phyloP scores from a whole-genome alignment of 2,888 invertebrate genomes.

The Lasioglossum figueresi region DNA sequence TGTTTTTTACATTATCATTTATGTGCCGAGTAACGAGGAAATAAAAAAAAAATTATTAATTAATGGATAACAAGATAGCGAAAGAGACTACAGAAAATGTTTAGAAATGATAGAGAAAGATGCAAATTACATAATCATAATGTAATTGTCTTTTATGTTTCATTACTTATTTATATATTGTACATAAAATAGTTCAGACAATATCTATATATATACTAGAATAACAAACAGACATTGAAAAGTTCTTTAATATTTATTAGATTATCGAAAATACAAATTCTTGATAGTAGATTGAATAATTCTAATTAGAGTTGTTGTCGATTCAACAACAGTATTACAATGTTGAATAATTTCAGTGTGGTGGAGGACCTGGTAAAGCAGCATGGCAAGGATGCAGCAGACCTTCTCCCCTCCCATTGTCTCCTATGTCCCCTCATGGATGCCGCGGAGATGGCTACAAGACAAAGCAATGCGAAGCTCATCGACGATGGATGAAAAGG shows the following conservation, averaged over 20 bases:
- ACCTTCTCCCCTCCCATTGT: conserved; percentile 80
- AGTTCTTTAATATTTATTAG: conserved; percentile 33
- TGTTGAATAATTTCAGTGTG: conserved; percentile 86
- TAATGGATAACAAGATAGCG: conserved; percentile 19
- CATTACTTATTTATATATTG: conserved; percentile 47
- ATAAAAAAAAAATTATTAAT: conserved; percentile 28
- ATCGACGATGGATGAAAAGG: conserved; percentile 93
- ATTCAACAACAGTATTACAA: conserved; percentile 18
- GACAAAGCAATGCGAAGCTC: conserved; percentile 87
- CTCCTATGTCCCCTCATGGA: conserved; percentile 77
- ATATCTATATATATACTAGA: conserved; percentile 31
- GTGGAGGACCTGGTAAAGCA: conserved; percentile 87
- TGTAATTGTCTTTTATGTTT: conserved; percentile 33
- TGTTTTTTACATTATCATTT: conserved; percentile 58
- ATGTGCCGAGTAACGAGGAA: conserved; percentile 61
- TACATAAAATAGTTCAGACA: conserved; percentile 28
- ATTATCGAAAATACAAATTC: conserved; percentile 16
- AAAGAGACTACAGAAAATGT: conserved; percentile 42
- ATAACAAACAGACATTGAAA: conserved; percentile 4
- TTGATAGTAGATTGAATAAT: conserved; percentile 29
- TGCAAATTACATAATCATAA: conserved; percentile 47
- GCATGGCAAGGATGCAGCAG: conserved; percentile 88
- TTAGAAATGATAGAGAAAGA: conserved; percentile 58
- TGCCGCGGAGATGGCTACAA: conserved; percentile 84
- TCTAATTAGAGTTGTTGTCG: conserved; percentile 20